phyloP scores from a whole-genome alignment of 1,140 invertebrate genomes.

The Epicauta chinensis region DNA sequence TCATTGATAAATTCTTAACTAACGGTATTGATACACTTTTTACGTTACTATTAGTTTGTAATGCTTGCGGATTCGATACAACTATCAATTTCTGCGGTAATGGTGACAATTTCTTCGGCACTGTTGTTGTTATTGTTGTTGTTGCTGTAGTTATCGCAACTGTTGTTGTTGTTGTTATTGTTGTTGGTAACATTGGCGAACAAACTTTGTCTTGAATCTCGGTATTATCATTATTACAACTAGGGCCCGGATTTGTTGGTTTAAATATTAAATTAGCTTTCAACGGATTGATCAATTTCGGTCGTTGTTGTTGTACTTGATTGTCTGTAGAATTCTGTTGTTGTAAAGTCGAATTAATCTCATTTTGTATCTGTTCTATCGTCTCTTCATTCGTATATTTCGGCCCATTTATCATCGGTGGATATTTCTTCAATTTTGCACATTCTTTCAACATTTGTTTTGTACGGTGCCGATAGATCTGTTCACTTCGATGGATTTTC shows the following conservation, averaged over 20 bases:
- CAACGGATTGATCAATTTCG: slow-evolving; percentile 16
- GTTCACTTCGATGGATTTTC: slow-evolving; percentile 35
- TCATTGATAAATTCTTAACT: slow-evolving; percentile 38
- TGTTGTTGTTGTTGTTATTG: neutral
- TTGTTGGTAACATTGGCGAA: slow-evolving; percentile 3
- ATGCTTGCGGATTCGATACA: slow-evolving; percentile 34
- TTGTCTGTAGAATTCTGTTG: slow-evolving; percentile 22
- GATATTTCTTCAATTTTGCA: slow-evolving; percentile 1
- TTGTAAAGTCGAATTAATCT: slow-evolving; percentile 7
- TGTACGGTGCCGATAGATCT: slow-evolving; percentile 36
- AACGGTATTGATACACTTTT: slow-evolving; percentile 37
- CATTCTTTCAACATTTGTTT: slow-evolving; percentile 2
- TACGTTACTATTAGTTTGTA: slow-evolving; percentile 31
- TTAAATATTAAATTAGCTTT: slow-evolving; percentile 15
- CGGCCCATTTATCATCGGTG: neutral
- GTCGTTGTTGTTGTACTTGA: slow-evolving; percentile 18
- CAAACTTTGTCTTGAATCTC: slow-evolving; percentile 14
- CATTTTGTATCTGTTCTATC: slow-evolving; percentile 14
- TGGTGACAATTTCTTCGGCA: slow-evolving; percentile 8
- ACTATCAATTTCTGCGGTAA: slow-evolving; percentile 39
- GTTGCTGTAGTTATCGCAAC: neutral
- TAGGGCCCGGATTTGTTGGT: slow-evolving; percentile 4
- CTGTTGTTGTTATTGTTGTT: neutral
- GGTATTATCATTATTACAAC: neutral
- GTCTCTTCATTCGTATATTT: slow-evolving; percentile 8